Evolutionary conservation across 2,113 vertebrate genomes (phyloP), one percentile per base, ranked within the genome.

Genomic region (Tor tambroides): DNA sequence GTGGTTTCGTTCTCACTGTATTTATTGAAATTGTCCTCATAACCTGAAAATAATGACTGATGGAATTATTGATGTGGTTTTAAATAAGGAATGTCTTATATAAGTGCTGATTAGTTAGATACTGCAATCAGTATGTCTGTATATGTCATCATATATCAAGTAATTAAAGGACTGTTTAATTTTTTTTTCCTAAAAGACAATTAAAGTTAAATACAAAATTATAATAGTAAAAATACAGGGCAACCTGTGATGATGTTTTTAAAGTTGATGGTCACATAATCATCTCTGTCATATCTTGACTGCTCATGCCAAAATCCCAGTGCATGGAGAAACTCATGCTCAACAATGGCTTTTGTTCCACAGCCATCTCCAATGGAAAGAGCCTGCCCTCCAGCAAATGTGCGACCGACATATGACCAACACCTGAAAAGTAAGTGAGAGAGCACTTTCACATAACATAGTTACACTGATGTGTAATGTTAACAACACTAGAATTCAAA

Each of bases 301-400:
- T 98, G 97, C 90, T 99, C 97, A 0, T 99, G 98, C 97, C 95
- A 97, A 94, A 99, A 98, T 1, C 97, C 97, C 92, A 99, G 92
- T 0, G 97, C 96, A 0, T 99, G 98, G 43, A 98, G 96, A 86
- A 99, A 96, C 91, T 98, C 97, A 0, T 99, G 97, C 54, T 98
- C 94, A 59, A 98, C 91, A 0, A 96, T 97, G 0, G 89, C 96
- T 0, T 97, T 96, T 72, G 88, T 92, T 90, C 98, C 97, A 78
- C 98, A 99, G 91, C 94, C 94, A 0, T 0, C 0, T 6, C 97
- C 97, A 0, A 99, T 98, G 30, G 97, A 98, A 32, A 99, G 21
- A 43, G 51, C 4, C 51, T 76, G 83, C 4, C 5, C 67, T 35
- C 43, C 67, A 2, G 5, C 1, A 19, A 3, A 41, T 6, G 0